Base-by-base conservation (phyloP, 2,888 invertebrate species). In the Andricus curvator region DNA sequence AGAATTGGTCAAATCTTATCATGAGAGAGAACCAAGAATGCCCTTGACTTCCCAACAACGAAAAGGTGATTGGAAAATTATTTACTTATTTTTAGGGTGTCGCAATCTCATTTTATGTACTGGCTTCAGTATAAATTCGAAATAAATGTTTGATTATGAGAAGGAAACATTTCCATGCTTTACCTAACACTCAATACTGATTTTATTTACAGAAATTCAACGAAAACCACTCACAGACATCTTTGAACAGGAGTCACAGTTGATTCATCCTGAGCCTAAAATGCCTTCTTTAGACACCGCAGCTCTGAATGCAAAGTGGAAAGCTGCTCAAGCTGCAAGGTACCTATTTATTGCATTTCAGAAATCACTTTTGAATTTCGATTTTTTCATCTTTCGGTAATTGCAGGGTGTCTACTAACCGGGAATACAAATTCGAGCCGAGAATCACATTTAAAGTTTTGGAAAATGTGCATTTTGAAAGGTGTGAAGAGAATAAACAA, bases 291-390 rank as follows among this genome's bases (percentile, higher is more conserved):
- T 93, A 60, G 92, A 93, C 37, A 90, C 92, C 0, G 90, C 90
- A 44, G 88, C 92, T 2, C 78, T 92, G 2, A 91, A 92, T 56
- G 92, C 92, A 5, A 93, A 93, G 77, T 93, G 92, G 92, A 92
- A 90, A 81, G 90, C 92, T 77, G 90, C 90, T 0, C 90, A 93
- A 84, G 92, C 91, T 62, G 90, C 90, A 9, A 91, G 89, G 88
- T 90, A 87, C 81, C 79, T 81, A 68, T 80, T 77, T 33, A 41
- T 41, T 41, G 13, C 33, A 74, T 4, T 5, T 8, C 4, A 22
- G n/a, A 56, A 56, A 56, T 56, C n/a, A n/a, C 1, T 56, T 56
- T 56, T n/a, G n/a, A 4, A 8, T 56, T 11, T 20, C 9, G 11
- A 56, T 56, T n/a, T 51, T 51, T 37, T 9, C 8, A 37, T 20